Conservation (phyloP, 2,113 vertebrate genomes). For the Cyanoderma ruficeps region DNA sequence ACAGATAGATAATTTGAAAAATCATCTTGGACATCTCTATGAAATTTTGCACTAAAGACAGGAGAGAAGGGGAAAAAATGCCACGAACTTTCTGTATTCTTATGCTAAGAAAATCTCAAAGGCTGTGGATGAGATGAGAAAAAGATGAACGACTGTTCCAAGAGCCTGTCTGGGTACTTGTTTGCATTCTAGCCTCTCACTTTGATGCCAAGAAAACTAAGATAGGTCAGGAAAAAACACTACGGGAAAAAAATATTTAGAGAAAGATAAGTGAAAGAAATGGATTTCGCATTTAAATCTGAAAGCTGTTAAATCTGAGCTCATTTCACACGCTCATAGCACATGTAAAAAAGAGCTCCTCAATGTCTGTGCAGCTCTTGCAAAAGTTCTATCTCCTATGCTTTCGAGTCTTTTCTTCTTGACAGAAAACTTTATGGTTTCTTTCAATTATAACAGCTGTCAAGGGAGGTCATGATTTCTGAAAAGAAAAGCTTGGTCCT, state of each 20-base stretch:
- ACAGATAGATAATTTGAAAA: background rate
- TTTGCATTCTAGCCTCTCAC: background rate
- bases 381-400: background rate
- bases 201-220: background rate
- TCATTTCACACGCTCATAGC: background rate
- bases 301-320: background rate
- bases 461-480: background rate
- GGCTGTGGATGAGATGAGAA: background rate
- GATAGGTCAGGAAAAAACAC: background rate
- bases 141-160: background rate
- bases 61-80: background rate
- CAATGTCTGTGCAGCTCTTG: background rate
- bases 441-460: background rate
- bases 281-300: background rate
- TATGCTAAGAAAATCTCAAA: background rate
- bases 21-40: background rate
- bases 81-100: background rate
- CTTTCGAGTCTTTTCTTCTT: background rate
- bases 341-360: background rate
- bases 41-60: background rate
- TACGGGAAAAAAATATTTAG: background rate
- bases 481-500: background rate
- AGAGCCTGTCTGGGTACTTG: background rate
- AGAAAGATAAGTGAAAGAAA: background rate
- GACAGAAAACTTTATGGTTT: background rate